phyloP scores from a whole-genome alignment of 2,113 vertebrate genomes.

The Rhinopithecus roxellana region DNA sequence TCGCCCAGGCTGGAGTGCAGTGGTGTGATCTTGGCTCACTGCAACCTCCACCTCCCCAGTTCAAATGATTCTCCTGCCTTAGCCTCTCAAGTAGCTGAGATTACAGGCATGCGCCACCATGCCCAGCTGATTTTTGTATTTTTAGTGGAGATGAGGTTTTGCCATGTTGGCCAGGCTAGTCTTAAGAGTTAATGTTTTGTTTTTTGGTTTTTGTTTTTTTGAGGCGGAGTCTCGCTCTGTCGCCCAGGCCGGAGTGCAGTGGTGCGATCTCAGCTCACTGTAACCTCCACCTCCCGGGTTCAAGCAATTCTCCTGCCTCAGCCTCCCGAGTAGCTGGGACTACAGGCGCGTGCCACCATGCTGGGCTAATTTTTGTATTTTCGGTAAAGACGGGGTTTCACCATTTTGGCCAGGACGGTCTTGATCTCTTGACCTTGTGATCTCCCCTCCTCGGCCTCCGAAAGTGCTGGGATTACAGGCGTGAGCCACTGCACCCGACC shows the following conservation, averaged over 20 bases:
- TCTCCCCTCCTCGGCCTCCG: background rate
- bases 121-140: too few species aligned
- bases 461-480: background rate
- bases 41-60: too few species aligned
- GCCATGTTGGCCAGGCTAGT: too few species aligned
- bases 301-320: background rate
- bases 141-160: too few species aligned
- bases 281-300: background rate
- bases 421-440: background rate
- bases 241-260: background rate
- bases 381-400: background rate
- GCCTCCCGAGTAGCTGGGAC: background rate
- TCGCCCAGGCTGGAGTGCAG: too few species aligned
- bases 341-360: fast-evolving
- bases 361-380: background rate
- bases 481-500: background rate
- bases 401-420: too few species aligned
- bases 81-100: too few species aligned
- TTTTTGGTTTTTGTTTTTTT: background rate
- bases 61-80: too few species aligned
- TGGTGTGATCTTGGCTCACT: too few species aligned
- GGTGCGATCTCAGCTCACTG: background rate
- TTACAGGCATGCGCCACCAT: too few species aligned
- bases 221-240: background rate
- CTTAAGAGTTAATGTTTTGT: background rate